Conservation (phyloP, 53 echinoderm and acorn worm species). For the Zoroaster sp. region DNA sequence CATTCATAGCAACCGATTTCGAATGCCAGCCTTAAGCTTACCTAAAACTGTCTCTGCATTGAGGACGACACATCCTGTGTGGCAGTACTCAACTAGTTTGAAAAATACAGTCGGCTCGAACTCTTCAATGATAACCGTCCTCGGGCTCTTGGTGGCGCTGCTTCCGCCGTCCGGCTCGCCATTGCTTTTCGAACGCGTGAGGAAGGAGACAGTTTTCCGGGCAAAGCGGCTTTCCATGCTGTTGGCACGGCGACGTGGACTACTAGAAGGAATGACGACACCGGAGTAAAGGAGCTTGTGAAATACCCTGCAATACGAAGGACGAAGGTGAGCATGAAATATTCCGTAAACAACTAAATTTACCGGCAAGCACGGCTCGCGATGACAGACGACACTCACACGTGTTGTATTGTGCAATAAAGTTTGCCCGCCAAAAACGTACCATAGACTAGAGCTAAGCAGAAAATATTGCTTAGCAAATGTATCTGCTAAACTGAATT, state of each 20-base stretch:
- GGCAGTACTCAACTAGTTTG: slow-evolving; percentile 93
- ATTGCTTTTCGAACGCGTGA: slow-evolving; percentile 76
- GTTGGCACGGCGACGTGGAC: slow-evolving; percentile 59
- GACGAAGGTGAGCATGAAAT: not conserved
- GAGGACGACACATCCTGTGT: slow-evolving; percentile 93
- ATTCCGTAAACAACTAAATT: not conserved
- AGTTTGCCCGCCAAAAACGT: no score
- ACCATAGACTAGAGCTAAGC: no score
- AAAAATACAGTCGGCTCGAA: slow-evolving; percentile 89
- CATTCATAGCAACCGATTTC: no score
- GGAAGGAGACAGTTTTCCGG: slow-evolving; percentile 76
- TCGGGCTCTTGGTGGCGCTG: slow-evolving; percentile 69
- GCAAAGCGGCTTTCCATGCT: slow-evolving; percentile 62
- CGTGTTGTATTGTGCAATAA: no score
- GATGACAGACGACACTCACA: no score
- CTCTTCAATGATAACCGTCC: slow-evolving; percentile 84
- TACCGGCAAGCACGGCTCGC: not conserved
- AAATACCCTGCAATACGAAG: slow-evolving; percentile 70
- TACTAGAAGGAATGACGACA: slow-evolving; percentile 41
- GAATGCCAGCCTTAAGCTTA: no score
- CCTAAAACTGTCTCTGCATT: slow-evolving; percentile 87
- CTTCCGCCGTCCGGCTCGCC: slow-evolving; percentile 60
- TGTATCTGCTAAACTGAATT: no score
- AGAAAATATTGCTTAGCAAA: no score
- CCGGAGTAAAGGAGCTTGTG: slow-evolving; percentile 91